These are phyloP conservation scores for Battus philenor DNA, from an alignment of 1,140 invertebrate species.

Conservation along the genomic window DNA sequence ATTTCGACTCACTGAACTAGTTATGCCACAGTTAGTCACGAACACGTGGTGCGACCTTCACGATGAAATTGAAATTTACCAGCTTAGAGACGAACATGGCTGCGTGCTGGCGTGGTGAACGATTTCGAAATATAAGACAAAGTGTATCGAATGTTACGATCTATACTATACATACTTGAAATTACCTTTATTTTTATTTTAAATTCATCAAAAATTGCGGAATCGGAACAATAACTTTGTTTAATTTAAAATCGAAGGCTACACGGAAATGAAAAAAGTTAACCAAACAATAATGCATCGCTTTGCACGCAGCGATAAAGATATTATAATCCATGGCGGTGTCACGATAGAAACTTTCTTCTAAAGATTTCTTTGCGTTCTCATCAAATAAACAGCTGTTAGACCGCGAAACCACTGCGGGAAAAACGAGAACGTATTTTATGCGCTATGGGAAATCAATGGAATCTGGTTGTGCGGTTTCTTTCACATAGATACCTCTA, in stretches of 20 bases:
- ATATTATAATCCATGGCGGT: slow-evolving; percentile 26
- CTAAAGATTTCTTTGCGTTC: slow-evolving; percentile 60
- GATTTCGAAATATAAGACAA: slow-evolving; percentile 12
- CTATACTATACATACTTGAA: no score
- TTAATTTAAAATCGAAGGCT: slow-evolving; percentile 16
- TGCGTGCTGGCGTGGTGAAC: neutral
- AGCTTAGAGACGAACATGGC: slow-evolving; percentile 9
- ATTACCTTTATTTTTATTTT: no score
- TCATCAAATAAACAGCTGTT: slow-evolving; percentile 53
- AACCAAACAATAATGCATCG: slow-evolving; percentile 19
- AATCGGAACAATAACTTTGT: slow-evolving; percentile 1
- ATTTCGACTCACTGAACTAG: slow-evolving; percentile 44
- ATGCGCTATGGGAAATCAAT: slow-evolving; percentile 54
- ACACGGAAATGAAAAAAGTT: slow-evolving; percentile 16
- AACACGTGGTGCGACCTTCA: slow-evolving; percentile 46
- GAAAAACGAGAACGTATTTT: slow-evolving; percentile 63
- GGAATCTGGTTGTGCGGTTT: slow-evolving; percentile 57
- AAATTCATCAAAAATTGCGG: slow-evolving; percentile 3
- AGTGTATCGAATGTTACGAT: no score
- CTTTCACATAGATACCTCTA: slow-evolving; percentile 50
- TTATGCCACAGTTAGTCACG: slow-evolving; percentile 58
- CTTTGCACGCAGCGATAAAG: slow-evolving; percentile 5
- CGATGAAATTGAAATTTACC: slow-evolving; percentile 52
- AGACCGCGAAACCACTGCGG: slow-evolving; percentile 61
- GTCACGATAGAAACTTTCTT: slow-evolving; percentile 43